Evolutionary conservation across 2,888 invertebrate genomes (phyloP), one percentile per base, ranked within the genome.

Genomic region (Frankliniella fusca): DNA sequence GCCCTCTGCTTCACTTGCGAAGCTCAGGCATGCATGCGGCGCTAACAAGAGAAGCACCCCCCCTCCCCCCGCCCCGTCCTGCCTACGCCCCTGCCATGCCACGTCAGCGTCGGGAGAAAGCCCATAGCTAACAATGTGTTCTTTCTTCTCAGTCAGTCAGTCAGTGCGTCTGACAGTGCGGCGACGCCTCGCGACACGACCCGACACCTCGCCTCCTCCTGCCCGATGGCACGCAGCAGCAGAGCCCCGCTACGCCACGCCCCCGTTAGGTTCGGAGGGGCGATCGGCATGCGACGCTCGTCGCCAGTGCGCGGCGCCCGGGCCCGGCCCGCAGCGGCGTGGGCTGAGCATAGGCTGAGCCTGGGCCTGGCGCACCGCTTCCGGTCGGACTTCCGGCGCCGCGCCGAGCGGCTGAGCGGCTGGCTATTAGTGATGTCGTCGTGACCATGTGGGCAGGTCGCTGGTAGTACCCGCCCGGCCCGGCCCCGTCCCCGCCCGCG

Each of bases 61-160:
- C 2, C 65, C n/a, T 8, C 23, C 20, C 70, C 23, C 23, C 54
- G 15, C 54, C 54, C 18, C 7, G 54, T 8, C 54, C 54, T 18
- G 15, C 3, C 54, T 54, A 11, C 54, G 54, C 54, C 54, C 10
- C 54, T 0, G 15, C 54, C 54, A 11, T 9, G 18, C 54, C 38
- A 38, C 38, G 61, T 18, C 70, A 27, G 70, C 27, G 70, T 11
- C 70, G 27, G 27, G 70, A 76, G 70, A 76, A 76, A 76, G 70
- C 70, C 70, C 70, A 23, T 27, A 23, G 27, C 70, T 76, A 76
- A 76, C 70, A 76, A 76, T 76, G 70, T 76, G 27, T 76, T 76
- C 70, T 76, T 76, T 76, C 70, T 70, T 70, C 70, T 23, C 70
- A 54, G 54, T 54, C 54, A 54, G 54, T 54, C 54, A 54, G 15